Evolutionary conservation across 2,113 vertebrate genomes (phyloP), one percentile per base, ranked within the genome.

Genomic region (Oenanthe oenanthe): DNA sequence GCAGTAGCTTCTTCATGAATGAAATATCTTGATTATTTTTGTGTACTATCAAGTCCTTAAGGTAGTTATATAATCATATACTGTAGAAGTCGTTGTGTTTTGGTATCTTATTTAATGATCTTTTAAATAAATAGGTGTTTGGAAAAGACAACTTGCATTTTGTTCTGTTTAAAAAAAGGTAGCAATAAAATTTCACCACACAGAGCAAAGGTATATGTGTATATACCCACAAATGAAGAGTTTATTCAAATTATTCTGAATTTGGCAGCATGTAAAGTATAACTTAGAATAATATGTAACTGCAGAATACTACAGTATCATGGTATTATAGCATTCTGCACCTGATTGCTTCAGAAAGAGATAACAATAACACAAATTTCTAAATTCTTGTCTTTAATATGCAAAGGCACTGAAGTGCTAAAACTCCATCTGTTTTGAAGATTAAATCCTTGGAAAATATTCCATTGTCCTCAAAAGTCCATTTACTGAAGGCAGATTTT

Each of bases 111-210:
- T 54, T 81, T 72, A 61, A 53, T 28, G 29, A 34, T 66, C 77
- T 97, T 90, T 86, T 88, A 76, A 93, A 95, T 93, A 92, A 94
- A 92, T 26, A 95, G 10, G 29, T 88, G 6, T 72, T 93, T 83
- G 71, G n/a, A 85, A 88, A 47, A 80, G 45, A 73, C 13, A 70
- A 38, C 3, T 10, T 80, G 25, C 16, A 22, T 92, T 90, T 82
- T 76, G 4, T 80, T 90, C 45, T 92, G 12, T 88, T 88, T n/a
- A 80, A 54, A 82, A 50, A 26, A 61, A 57, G 6, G 13, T 42
- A 67, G 58, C 2, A 67, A 67, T 45, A 21, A 51, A 65, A 24
- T 8, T 62, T 5, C 11, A 36, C 17, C 12, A 21, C 26, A 62
- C 12, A 17, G 34, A 82, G 20, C 3, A 83, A 76, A 87, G 4